A percentile compares a stretch with the other conserved stretches of the same genome.
phyloP scores from a whole-genome alignment of 2,888 invertebrate species.

The Achlya flavicornis region DNA sequence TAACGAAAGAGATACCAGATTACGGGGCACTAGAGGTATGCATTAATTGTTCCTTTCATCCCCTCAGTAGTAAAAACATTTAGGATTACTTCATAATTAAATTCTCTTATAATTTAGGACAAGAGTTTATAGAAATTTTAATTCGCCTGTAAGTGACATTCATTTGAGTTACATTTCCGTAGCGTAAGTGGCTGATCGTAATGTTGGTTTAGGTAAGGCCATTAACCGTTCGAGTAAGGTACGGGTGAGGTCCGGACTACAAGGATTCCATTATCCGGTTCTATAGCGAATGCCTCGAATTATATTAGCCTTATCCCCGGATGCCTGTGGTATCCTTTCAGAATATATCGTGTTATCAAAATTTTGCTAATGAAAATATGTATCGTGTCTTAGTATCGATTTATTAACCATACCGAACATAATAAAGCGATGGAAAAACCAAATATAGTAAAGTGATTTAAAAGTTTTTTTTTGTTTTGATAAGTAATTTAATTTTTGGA shows the following conservation, averaged over 20 bases:
- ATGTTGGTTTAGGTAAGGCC: slow-evolving; percentile 4
- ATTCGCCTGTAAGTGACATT: slow-evolving; percentile 21
- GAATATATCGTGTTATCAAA: not conserved
- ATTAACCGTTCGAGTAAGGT: not conserved
- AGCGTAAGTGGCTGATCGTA: not conserved
- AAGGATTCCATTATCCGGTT: not conserved
- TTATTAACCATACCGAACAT: not conserved
- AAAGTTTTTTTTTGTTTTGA: no score
- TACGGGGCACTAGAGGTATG: slow-evolving; percentile 27
- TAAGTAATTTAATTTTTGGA: no score
- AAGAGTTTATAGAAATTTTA: slow-evolving; percentile 32
- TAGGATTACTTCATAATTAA: slow-evolving; percentile 53
- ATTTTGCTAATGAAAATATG: not conserved
- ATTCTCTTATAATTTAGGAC: slow-evolving; percentile 46
- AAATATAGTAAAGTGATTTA: not conserved
- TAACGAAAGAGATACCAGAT: slow-evolving; percentile 27
- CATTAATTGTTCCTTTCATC: slow-evolving; percentile 33
- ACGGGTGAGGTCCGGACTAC: not conserved
- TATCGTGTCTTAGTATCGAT: not conserved
- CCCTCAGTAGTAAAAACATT: slow-evolving; percentile 38
- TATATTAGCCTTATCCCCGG: not conserved
- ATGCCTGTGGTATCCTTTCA: slow-evolving; percentile 2
- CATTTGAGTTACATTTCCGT: slow-evolving; percentile 4
- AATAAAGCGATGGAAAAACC: no score
- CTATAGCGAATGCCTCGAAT: slow-evolving; percentile 5